phyloP scores from a whole-genome alignment of 2,888 invertebrate genomes.

The Ommatoiulus sabulosus region DNA sequence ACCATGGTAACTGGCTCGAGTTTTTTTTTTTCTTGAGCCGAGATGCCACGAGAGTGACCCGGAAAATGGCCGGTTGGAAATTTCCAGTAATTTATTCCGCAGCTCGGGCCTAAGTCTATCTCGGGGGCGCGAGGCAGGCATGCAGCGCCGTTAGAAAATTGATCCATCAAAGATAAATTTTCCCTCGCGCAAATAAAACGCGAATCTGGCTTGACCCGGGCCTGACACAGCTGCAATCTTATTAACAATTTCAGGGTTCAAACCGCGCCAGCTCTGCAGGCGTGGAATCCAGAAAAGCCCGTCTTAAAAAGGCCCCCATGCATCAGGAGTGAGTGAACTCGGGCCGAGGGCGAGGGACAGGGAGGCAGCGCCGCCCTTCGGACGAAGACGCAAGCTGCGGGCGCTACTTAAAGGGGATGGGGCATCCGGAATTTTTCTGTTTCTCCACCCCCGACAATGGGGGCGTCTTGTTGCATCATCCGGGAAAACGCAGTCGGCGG shows the following conservation, averaged over 20 bases:
- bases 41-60: conserved; percentile 20
- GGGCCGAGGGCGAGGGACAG: not conserved
- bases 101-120: not conserved
- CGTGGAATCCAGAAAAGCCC: not conserved
- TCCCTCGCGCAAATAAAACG: conserved; percentile 13
- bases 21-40: not conserved
- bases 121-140: not conserved
- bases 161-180: conserved; percentile 20
- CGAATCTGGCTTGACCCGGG: conserved; percentile 28
- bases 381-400: not conserved
- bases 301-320: conserved; percentile 9
- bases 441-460: no score
- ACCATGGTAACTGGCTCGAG: conserved; percentile 9
- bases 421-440: not conserved
- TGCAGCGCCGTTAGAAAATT: not conserved
- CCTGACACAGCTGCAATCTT: conserved; percentile 22
- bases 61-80: not conserved
- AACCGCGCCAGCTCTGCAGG: conserved; percentile 13
- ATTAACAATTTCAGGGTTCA: conserved; percentile 26
- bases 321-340: not conserved
- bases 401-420: not conserved
- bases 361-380: not conserved
- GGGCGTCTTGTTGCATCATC: no score
- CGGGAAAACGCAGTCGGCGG: no score
- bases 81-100: conserved; percentile 20